These are phyloP conservation scores for Oncorhynchus masou DNA, from an alignment of 2,113 vertebrate species.

Conservation along the genomic window DNA sequence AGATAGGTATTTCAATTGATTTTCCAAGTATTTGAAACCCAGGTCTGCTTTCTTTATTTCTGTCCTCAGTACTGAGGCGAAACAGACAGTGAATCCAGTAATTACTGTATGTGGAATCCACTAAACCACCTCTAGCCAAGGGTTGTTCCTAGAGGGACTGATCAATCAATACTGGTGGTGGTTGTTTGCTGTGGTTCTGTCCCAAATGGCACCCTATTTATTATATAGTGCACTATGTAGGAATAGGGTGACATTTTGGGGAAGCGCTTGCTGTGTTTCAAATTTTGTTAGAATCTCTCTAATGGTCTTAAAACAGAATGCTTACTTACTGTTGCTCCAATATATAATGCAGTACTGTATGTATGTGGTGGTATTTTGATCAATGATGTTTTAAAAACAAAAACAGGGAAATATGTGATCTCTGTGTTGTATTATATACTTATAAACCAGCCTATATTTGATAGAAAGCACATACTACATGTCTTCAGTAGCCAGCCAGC, in stretches of 20 bases:
- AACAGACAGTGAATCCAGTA: conserved; percentile 13
- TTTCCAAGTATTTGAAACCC: too few relatives aligned
- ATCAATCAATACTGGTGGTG: not conserved
- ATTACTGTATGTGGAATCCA: conserved; percentile 30
- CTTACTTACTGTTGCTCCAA: not conserved
- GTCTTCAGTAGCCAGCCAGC: not conserved
- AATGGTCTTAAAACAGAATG: not conserved
- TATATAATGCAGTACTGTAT: not conserved
- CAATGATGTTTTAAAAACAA: conserved; percentile 1
- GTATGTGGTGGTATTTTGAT: not conserved
- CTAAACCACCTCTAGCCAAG: conserved; percentile 35
- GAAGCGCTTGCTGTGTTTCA: not conserved
- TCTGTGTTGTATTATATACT: not conserved
- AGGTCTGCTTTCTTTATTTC: conserved; percentile 43
- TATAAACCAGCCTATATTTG: conserved; percentile 15
- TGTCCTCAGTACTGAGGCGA: conserved; percentile 20
- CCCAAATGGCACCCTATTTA: too few relatives aligned
- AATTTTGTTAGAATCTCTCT: not conserved
- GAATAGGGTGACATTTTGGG: too few relatives aligned
- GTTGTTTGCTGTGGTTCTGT: conserved; percentile 3
- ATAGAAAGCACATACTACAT: conserved; percentile 17
- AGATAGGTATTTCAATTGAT: too few relatives aligned
- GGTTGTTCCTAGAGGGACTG: conserved; percentile 18
- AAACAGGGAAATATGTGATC: conserved; percentile 11
- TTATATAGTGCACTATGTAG: too few relatives aligned